A percentile compares a stretch with the other conserved stretches of the same genome.
Conservation (phyloP, 1,140 invertebrate genomes). For the Leptinotarsa defecta region DNA sequence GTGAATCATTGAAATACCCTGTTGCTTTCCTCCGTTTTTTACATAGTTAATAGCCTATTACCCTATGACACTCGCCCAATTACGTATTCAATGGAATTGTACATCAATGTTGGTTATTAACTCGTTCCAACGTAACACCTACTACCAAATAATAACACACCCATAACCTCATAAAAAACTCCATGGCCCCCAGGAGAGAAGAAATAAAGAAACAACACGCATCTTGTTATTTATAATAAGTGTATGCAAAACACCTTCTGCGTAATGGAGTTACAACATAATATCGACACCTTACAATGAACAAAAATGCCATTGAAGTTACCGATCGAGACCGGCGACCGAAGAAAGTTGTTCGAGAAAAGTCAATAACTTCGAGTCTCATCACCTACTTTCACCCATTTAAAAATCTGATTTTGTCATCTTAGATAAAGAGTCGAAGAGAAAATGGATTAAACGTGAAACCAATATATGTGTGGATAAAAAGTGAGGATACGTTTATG, state of each 20-base stretch:
- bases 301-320: constrained; percentile 9
- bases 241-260: neutral
- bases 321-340: neutral
- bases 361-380: constrained; percentile 35
- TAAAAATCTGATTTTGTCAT: constrained; percentile 20
- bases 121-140: neutral
- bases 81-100: no score
- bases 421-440: neutral
- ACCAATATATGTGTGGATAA: neutral
- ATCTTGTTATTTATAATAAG: neutral
- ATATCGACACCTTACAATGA: constrained; percentile 17
- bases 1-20: no score
- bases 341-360: neutral
- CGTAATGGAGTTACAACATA: constrained; percentile 6
- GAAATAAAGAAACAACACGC: neutral
- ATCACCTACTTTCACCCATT: constrained; percentile 38
- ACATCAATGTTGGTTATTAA: neutral
- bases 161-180: neutral
- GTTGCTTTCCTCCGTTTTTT: no score
- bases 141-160: neutral
- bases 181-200: neutral
- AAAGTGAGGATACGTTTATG: no score
- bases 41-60: no score
- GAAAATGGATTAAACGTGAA: neutral
- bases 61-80: no score